These are phyloP conservation scores for Acropora tenuis DNA, from an alignment of 64 coral and sea anemone species.

Conservation along the genomic window DNA sequence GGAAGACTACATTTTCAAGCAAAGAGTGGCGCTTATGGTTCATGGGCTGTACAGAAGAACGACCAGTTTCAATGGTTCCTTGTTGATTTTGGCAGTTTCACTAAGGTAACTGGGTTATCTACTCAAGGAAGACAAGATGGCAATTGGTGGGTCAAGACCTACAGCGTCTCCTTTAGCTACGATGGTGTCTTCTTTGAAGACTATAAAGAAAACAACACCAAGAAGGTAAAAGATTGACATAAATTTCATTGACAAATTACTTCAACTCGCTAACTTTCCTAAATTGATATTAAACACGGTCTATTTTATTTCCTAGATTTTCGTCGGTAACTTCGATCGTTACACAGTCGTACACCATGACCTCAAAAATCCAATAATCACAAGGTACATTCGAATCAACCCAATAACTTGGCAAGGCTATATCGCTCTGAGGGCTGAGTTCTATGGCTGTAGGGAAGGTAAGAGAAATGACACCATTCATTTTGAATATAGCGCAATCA, in stretches of 20 bases:
- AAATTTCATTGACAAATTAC: background rate
- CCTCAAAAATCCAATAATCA: background rate
- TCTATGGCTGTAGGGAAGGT: conserved; percentile 36
- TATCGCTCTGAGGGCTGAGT: conserved; percentile 19
- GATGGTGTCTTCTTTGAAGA: conserved; percentile 57
- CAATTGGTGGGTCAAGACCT: conserved; percentile 41
- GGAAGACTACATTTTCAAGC: conserved; percentile 40
- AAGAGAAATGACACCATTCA: background rate
- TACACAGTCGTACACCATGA: conserved; percentile 38
- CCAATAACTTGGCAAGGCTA: conserved; percentile 4
- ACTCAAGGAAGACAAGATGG: conserved; percentile 58
- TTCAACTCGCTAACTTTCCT: too few relatives aligned
- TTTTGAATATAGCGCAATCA: background rate
- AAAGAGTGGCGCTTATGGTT: conserved; percentile 19
- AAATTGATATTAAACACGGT: too few relatives aligned
- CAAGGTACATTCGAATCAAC: conserved; percentile 8
- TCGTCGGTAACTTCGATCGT: conserved; percentile 45
- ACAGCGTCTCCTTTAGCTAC: conserved; percentile 18
- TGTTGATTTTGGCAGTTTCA: conserved; percentile 28
- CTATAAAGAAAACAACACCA: conserved; percentile 34
- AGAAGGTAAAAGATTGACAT: background rate
- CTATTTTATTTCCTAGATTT: background rate
- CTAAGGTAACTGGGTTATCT: conserved; percentile 30
- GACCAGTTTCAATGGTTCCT: conserved; percentile 52
- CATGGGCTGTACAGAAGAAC: conserved; percentile 16